phyloP scores from a whole-genome alignment of 2,113 vertebrate genomes.

The Pseudorasbora parva region DNA sequence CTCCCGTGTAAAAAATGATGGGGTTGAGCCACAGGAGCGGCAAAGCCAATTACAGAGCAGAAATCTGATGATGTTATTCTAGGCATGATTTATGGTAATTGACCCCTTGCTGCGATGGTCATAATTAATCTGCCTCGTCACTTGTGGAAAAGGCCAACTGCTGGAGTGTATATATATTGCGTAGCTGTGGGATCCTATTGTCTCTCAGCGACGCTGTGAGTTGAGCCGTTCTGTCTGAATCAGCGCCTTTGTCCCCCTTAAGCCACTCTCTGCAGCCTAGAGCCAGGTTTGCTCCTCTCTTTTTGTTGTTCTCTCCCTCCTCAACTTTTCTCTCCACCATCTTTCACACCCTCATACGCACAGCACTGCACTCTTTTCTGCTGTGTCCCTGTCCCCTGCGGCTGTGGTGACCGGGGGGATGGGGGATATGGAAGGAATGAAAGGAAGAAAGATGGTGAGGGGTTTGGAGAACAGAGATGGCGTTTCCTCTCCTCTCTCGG shows the following conservation, averaged over 20 bases:
- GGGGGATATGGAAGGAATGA: conserved; percentile 13
- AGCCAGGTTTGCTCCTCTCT: conserved; percentile 39
- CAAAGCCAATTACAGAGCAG: conserved; percentile 66
- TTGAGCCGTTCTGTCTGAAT: conserved; percentile 55
- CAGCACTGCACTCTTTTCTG: conserved; percentile 32
- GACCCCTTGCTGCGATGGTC: conserved; percentile 62
- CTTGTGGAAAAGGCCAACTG: conserved; percentile 64
- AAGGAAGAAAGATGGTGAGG: conserved; percentile 22
- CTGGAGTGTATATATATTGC: conserved; percentile 36
- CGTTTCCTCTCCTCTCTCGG: conserved; percentile 40
- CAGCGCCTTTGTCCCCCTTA: conserved; percentile 57
- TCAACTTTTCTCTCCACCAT: conserved; percentile 23
- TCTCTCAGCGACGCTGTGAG: conserved; percentile 46
- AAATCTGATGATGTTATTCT: conserved; percentile 66
- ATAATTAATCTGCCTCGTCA: conserved; percentile 66
- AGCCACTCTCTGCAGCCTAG: conserved; percentile 43
- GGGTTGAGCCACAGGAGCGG: conserved; percentile 59
- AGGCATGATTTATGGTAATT: conserved; percentile 68
- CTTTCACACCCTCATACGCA: conserved; percentile 23
- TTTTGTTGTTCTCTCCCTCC: conserved; percentile 49
- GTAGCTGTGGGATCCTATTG: conserved; percentile 57
- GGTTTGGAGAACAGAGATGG: conserved; percentile 47
- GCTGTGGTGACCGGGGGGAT: conserved; percentile 26
- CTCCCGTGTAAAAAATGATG: conserved; percentile 51
- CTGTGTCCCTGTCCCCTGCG: conserved; percentile 29